These are phyloP conservation scores for Melipona beecheii DNA, from an alignment of 2,888 invertebrate species.

Conservation along the genomic window DNA sequence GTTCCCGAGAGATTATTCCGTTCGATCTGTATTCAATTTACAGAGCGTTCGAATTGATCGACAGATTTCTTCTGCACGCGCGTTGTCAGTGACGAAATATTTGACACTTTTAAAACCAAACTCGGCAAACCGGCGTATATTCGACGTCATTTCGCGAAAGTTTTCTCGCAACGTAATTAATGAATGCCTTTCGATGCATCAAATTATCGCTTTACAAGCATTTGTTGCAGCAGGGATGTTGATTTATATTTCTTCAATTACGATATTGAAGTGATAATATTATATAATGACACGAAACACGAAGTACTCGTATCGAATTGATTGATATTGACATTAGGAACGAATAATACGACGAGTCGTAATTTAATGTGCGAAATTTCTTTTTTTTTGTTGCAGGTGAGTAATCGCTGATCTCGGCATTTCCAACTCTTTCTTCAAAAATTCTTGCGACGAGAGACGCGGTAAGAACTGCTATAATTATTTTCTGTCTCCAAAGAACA, in stretches of 20 bases:
- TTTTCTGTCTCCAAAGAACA: background rate
- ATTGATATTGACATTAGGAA: background rate
- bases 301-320: background rate
- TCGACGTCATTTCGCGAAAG: background rate
- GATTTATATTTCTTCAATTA: background rate
- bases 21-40: background rate
- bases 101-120: background rate
- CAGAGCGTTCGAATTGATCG: background rate
- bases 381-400: slow-evolving; percentile 56
- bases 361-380: background rate
- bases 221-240: background rate
- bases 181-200: background rate
- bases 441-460: background rate
- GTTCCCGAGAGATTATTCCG: background rate
- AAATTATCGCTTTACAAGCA: background rate
- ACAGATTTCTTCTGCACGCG: background rate
- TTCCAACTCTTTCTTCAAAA: background rate
- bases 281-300: background rate
- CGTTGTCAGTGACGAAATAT: background rate
- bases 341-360: background rate
- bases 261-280: background rate
- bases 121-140: background rate
- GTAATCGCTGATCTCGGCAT: background rate
- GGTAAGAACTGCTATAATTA: background rate
- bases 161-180: background rate